Evolutionary conservation across 1,140 invertebrate species (phyloP), one percentile per base, ranked within the genome.

Genomic region (Polypedilum vanderplanki): DNA sequence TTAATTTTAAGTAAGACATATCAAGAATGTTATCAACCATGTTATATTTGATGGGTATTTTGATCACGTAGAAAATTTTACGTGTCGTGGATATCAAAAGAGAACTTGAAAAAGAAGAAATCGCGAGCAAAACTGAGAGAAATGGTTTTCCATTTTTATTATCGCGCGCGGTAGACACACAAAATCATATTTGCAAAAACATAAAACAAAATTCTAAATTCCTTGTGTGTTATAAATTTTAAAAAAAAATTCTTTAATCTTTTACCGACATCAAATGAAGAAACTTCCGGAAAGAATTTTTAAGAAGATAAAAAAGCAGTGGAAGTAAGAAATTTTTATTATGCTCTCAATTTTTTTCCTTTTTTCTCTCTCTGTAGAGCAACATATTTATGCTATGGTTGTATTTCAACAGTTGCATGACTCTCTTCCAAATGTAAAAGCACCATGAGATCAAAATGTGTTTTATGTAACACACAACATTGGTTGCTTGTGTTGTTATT

Each of bases 71-170:
- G 20, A 3, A 70, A 70, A 18, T 70, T 70, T 70, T 70, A 70
- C 65, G 65, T 70, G 65, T 70, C 65, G 65, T 70, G 65, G 65
- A 70, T 70, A 70, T 70, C 65, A 70, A 70, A 70, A 70, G 20
- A 70, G n/a, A n/a, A 57, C 12, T n/a, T n/a, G 46, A 12, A 57
- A 57, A n/a, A 57, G 46, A 57, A 57, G 46, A 57, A 57, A n/a
- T 57, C 24, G 24, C 24, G 24, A 33, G 24, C 24, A 33, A 33
- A 33, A 33, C 24, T 33, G 1, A 33, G 24, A 33, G 24, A 33
- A 33, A 33, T 33, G 24, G 24, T 57, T 57, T 70, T 18, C 65
- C 65, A 17, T 70, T 70, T 70, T 70, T 70, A 70, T 70, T 22
- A 70, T 70, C 65, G 46, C 46, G 46, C 46, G 12, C 3, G 4